Percentiles rank a stretch among this genome's conserved stretches.
Evolutionary conservation across 2,888 invertebrate species (phyloP).

Genomic region (Drosophila ezoana): DNA sequence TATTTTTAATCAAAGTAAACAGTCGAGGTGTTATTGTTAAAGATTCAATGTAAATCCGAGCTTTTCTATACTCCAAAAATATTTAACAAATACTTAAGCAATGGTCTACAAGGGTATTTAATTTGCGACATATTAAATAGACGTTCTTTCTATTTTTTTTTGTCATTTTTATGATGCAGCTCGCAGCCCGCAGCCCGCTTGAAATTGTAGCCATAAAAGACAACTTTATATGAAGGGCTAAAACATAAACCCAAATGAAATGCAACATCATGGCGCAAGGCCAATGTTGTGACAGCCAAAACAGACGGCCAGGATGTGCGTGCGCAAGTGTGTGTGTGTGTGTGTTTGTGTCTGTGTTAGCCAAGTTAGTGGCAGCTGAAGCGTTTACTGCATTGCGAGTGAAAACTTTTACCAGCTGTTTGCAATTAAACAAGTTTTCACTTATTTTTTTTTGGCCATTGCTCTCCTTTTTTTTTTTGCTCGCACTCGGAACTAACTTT

Average conservation of each 20-base stretch:
- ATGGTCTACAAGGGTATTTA: no score
- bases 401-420: conserved; percentile 63
- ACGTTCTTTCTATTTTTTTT: conserved; percentile 4
- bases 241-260: conserved; percentile 69
- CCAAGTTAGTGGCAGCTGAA: conserved; percentile 47
- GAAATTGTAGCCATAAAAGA: conserved; percentile 53
- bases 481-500: conserved; percentile 22
- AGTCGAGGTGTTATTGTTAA: no score
- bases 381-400: conserved; percentile 57
- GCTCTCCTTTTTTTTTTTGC: neutral
- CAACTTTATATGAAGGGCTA: conserved; percentile 68
- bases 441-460: neutral
- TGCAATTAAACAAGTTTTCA: conserved; percentile 74
- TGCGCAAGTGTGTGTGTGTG: neutral
- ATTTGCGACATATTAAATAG: no score
- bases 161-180: conserved; percentile 43
- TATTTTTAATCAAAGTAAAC: no score
- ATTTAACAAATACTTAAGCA: no score
- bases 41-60: no score
- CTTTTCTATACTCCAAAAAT: no score
- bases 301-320: neutral
- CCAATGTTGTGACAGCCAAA: conserved; percentile 44
- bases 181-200: neutral
- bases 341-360: conserved; percentile 28
- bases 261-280: conserved; percentile 57